Evolutionary conservation across 2,888 invertebrate species (phyloP).

Genomic region (Drosophila diplacantha): DNA sequence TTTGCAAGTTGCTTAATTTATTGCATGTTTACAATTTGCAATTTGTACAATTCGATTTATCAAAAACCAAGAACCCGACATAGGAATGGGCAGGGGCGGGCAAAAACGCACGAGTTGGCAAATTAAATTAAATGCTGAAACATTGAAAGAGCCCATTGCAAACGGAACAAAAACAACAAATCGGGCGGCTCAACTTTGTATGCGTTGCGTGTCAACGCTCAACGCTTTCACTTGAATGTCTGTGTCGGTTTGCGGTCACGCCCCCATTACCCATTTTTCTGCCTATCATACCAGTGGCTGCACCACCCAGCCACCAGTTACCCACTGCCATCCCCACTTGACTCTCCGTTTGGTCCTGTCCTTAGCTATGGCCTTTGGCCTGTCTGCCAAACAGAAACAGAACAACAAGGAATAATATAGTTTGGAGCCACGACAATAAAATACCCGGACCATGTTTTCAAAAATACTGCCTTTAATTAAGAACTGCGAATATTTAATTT

Average conservation of each 20-base stretch:
- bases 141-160: slow-evolving; percentile 36
- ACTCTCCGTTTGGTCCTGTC: slow-evolving; percentile 41
- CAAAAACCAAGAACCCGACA: slow-evolving; percentile 16
- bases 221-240: slow-evolving; percentile 71
- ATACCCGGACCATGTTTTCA: too few species aligned
- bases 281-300: slow-evolving; percentile 23
- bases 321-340: slow-evolving; percentile 37
- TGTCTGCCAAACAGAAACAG: slow-evolving; percentile 47
- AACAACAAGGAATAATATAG: slow-evolving; percentile 1
- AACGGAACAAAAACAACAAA: slow-evolving; percentile 21
- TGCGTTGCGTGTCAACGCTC: slow-evolving; percentile 67
- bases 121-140: slow-evolving; percentile 68
- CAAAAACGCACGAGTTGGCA: slow-evolving; percentile 50
- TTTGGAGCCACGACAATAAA: background rate
- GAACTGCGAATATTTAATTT: too few species aligned
- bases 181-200: slow-evolving; percentile 46
- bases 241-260: slow-evolving; percentile 68
- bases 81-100: background rate
- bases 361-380: slow-evolving; percentile 41
- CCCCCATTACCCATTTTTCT: slow-evolving; percentile 51
- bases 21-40: slow-evolving; percentile 72
- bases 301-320: slow-evolving; percentile 10
- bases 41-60: slow-evolving; percentile 72
- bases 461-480: background rate
- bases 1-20: slow-evolving; percentile 71